Conservation (phyloP, 2,888 invertebrate species). For the Eristalis pertinax region DNA sequence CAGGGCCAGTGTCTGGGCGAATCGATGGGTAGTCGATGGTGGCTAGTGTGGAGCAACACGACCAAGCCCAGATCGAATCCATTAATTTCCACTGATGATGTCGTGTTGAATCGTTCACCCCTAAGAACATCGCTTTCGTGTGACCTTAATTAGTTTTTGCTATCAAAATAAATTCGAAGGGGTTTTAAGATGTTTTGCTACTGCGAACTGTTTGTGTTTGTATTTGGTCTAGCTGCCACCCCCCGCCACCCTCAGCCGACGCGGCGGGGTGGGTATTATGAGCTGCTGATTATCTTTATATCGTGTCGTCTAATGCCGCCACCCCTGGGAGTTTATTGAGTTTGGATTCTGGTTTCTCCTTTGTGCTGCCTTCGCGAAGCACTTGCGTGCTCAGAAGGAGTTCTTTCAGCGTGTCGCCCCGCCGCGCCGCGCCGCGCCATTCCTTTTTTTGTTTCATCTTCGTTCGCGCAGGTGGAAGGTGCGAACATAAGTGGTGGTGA, state of each 20-base stretch:
- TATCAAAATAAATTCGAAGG: conserved; percentile 55
- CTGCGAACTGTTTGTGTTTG: neutral
- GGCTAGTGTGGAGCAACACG: conserved; percentile 32
- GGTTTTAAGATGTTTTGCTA: conserved; percentile 24
- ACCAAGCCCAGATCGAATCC: conserved; percentile 66
- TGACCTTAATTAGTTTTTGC: conserved; percentile 69
- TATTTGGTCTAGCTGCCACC: neutral
- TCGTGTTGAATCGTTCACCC: conserved; percentile 68
- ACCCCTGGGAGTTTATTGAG: conserved; percentile 33
- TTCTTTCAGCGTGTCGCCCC: conserved; percentile 1
- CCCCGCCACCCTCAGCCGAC: neutral
- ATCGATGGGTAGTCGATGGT: neutral
- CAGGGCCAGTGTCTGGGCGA: neutral
- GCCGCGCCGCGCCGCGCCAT: neutral
- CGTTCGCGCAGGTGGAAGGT: neutral
- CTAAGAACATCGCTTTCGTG: conserved; percentile 66
- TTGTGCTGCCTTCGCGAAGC: neutral
- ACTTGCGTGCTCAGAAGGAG: conserved; percentile 47
- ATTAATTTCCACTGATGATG: conserved; percentile 62
- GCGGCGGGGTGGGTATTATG: conserved; percentile 11
- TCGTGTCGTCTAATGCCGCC: conserved; percentile 54
- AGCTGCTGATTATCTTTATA: conserved; percentile 67
- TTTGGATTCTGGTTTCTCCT: conserved; percentile 10
- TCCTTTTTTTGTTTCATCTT: neutral
- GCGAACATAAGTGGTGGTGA: neutral